phyloP scores from a whole-genome alignment of 1,140 invertebrate genomes.

The Ceratosolen solmsi region DNA sequence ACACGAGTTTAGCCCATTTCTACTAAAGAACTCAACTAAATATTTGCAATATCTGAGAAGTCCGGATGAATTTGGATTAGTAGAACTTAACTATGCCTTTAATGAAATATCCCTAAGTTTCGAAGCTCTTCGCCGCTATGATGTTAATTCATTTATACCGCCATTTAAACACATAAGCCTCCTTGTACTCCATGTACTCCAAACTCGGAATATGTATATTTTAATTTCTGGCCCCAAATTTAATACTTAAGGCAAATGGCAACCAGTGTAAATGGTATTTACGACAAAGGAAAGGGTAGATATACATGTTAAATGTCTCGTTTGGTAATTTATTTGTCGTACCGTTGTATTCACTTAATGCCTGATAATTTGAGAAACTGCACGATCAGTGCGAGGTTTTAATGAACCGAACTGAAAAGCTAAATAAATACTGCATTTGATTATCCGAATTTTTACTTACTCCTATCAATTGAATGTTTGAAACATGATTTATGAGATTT shows the following conservation, averaged over 20 bases:
- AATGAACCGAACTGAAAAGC: not conserved
- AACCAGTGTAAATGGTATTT: not conserved
- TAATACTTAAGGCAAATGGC: not conserved
- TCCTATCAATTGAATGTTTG: not conserved
- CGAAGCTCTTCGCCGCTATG: not conserved
- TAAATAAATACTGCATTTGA: not conserved
- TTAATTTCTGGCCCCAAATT: not conserved
- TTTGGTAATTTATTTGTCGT: not conserved
- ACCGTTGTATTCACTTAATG: not conserved
- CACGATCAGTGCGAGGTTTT: not conserved
- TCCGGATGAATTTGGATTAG: slow-evolving; percentile 40
- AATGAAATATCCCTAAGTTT: slow-evolving; percentile 21
- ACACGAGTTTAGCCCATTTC: slow-evolving; percentile 7
- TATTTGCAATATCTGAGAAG: slow-evolving; percentile 30
- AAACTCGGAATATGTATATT: not conserved
- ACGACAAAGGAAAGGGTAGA: not conserved
- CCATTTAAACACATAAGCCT: no score
- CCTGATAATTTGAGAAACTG: not conserved
- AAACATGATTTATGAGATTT: not conserved
- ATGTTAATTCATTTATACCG: no score
- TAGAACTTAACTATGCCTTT: slow-evolving; percentile 38
- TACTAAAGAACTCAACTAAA: slow-evolving; percentile 32
- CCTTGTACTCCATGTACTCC: no score
- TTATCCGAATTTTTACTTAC: not conserved
- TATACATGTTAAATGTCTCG: not conserved